Evolutionary conservation across 2,888 invertebrate species (phyloP).

Genomic region (Pyrocoelia pectoralis): DNA sequence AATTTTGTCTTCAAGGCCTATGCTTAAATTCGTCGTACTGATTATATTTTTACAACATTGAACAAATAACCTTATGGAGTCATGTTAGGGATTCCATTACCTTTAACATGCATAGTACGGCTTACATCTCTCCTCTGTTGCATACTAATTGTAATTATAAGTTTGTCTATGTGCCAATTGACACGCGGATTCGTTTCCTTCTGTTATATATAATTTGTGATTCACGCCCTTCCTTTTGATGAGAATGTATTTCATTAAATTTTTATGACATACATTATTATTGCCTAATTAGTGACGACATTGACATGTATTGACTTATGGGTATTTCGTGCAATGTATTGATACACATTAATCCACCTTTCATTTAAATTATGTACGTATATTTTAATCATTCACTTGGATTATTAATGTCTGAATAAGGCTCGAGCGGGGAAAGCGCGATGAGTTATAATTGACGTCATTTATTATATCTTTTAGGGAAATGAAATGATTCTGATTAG

Average conservation of each 20-base stretch:
- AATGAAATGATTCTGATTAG: too few species aligned
- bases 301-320: not conserved
- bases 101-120: slow-evolving; percentile 21
- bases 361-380: too few species aligned
- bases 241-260: slow-evolving; percentile 1
- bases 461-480: too few species aligned
- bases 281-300: not conserved
- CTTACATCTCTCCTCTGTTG: slow-evolving; percentile 8
- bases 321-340: too few species aligned
- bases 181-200: slow-evolving; percentile 20
- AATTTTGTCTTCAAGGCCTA: slow-evolving; percentile 1
- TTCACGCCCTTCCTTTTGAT: slow-evolving; percentile 20
- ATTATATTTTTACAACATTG: slow-evolving; percentile 20
- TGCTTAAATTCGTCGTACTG: slow-evolving; percentile 6
- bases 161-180: slow-evolving; percentile 22
- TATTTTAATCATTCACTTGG: too few species aligned
- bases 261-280: not conserved
- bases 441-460: too few species aligned
- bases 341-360: too few species aligned
- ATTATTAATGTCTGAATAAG: too few species aligned
- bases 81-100: slow-evolving; percentile 23
- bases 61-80: slow-evolving; percentile 25
- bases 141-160: slow-evolving; percentile 22
- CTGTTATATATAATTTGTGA: slow-evolving; percentile 20
- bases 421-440: too few species aligned